Base-by-base conservation (phyloP, 2,113 vertebrate species). In the Pelvicachromis taeniatus region DNA sequence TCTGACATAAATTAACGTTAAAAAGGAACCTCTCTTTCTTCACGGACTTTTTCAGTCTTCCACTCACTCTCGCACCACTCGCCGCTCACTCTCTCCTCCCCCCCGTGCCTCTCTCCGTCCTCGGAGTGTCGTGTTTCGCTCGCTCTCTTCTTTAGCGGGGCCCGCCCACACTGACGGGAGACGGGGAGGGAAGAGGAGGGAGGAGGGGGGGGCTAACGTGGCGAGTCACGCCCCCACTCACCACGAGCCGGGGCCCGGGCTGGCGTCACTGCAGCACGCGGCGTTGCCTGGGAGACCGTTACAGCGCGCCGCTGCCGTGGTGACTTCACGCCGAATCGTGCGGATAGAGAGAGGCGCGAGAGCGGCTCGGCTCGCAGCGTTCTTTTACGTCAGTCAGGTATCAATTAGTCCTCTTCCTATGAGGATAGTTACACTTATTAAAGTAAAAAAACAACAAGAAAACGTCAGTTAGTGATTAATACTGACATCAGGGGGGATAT, bases 61-160 rank as follows among this genome's bases (percentile, higher is more conserved):
- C 91, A 90, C 91, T 91, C 93, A 87, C 87, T 91, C 93, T 82
- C 89, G 68, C 93, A 88, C 88, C 86, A 87, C 91, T 91, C 94
- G 53, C 50, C n/a, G 59, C 87, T 56, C 23, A 29, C 82, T 85
- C 94, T 92, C 89, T 93, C 92, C 92, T 88, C 85, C 95, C 83
- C 83, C 52, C 81, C 40, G 55, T 84, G 83, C 88, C 88, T 93
- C 92, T 85, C 91, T 91, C 90, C 13, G 89, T 92, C 92, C 94
- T 92, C 94, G 65, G 90, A 96, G 97, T 96, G 95, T 97, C 96
- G 96, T 96, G 96, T 97, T 97, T 97, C 97, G 93, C 95, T 96
- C 94, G 90, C 94, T 94, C 94, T 94, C 95, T 95, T 89, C 96
- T 78, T 90, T 91, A 83, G 84, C 86, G 65, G 84, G 86, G 80